Evolutionary conservation across 2,113 vertebrate species (phyloP).

Genomic region (Phrynosoma blainvillii): DNA sequence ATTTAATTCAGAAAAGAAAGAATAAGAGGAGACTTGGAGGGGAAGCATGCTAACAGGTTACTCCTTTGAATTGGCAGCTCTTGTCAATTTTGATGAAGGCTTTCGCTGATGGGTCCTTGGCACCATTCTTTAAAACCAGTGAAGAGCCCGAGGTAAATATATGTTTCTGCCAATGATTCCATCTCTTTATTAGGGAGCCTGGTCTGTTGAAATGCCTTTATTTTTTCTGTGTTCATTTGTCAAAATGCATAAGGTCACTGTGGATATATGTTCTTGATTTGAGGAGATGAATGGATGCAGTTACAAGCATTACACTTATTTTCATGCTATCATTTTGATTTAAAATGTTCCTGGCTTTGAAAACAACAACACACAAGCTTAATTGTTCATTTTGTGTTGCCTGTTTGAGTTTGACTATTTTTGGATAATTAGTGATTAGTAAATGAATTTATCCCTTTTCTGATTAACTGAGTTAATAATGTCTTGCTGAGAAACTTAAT

Average conservation of each 20-base stretch:
- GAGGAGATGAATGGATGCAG: slow-evolving; percentile 57
- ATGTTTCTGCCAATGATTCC: slow-evolving; percentile 48
- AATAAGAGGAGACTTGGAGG: slow-evolving; percentile 56
- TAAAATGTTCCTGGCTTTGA: slow-evolving; percentile 39
- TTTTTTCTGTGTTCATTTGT: slow-evolving; percentile 65
- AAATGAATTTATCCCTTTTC: slow-evolving; percentile 72
- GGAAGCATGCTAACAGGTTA: slow-evolving; percentile 39
- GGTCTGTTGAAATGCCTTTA: slow-evolving; percentile 56
- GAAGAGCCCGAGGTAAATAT: slow-evolving; percentile 40
- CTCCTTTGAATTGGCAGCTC: slow-evolving; percentile 62
- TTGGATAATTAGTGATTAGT: slow-evolving; percentile 65
- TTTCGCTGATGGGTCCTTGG: slow-evolving; percentile 66
- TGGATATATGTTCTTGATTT: slow-evolving; percentile 58
- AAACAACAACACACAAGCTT: slow-evolving; percentile 55
- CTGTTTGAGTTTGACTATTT: slow-evolving; percentile 53
- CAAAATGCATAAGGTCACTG: slow-evolving; percentile 53
- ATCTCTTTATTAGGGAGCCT: slow-evolving; percentile 52
- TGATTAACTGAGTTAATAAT: slow-evolving; percentile 72
- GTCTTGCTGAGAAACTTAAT: slow-evolving; percentile 62
- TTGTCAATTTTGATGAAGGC: slow-evolving; percentile 63
- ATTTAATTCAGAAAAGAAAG: slow-evolving; percentile 65
- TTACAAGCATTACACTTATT: slow-evolving; percentile 63
- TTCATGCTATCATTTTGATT: slow-evolving; percentile 64
- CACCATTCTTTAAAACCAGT: slow-evolving; percentile 51
- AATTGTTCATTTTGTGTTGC: slow-evolving; percentile 57